Evolutionary conservation across 30 jellyfish, hydroid and myxozoan species (phyloP).

Genomic region (Sanderia malayensis): DNA sequence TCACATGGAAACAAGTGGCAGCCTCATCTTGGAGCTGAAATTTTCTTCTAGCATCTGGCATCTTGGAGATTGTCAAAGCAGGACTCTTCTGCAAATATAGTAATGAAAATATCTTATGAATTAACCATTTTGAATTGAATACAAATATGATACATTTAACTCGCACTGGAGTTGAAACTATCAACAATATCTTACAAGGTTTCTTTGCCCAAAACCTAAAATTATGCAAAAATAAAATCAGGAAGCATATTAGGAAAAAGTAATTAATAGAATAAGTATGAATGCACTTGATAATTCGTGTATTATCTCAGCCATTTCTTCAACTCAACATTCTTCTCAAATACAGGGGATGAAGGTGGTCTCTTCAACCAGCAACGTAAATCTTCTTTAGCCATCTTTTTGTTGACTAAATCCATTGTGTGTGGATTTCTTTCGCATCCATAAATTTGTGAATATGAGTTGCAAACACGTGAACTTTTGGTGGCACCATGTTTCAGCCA

Average conservation of each 20-base stretch:
- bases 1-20: too few species aligned
- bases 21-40: too few species aligned
- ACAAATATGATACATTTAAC: slow-evolving; percentile 29
- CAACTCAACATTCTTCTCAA: not conserved
- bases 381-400: not conserved
- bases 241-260: not conserved
- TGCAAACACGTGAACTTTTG: not conserved
- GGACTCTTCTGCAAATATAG: too few species aligned
- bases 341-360: not conserved
- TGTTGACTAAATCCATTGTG: not conserved
- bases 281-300: not conserved
- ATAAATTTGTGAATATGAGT: not conserved
- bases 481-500: slow-evolving; percentile 23
- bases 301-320: not conserved
- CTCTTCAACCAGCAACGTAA: not conserved
- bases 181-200: not conserved
- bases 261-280: too few species aligned
- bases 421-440: not conserved
- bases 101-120: too few species aligned
- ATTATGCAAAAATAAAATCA: not conserved
- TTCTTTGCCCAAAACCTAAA: not conserved
- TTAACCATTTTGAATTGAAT: too few species aligned
- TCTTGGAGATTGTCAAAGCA: too few species aligned
- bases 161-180: slow-evolving; percentile 42
- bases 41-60: too few species aligned